A percentile compares a stretch with the other conserved stretches of the same genome.
Conservation (phyloP, 2,888 invertebrate species). For the Yponomeuta cagnagella region DNA sequence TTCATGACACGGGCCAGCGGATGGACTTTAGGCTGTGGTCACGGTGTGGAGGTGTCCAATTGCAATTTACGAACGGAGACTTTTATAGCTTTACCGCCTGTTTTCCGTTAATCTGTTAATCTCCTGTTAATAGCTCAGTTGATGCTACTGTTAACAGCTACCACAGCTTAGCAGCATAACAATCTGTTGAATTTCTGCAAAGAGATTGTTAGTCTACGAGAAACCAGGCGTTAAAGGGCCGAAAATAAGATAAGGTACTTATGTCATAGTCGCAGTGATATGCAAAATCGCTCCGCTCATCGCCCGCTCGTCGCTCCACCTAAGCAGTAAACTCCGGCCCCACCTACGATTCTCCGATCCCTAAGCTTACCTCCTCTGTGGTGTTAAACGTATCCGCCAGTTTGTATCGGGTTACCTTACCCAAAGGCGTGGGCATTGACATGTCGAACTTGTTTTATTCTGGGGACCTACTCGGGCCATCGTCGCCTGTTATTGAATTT, state of each 20-base stretch:
- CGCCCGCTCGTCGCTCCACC: slow-evolving; percentile 42
- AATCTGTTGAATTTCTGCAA: no score
- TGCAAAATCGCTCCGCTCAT: background rate
- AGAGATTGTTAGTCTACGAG: no score
- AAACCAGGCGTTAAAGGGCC: no score
- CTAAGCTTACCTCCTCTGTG: slow-evolving; percentile 39
- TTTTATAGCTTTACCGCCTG: background rate
- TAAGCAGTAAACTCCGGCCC: slow-evolving; percentile 29
- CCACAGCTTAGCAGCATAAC: no score
- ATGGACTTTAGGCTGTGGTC: slow-evolving; percentile 47
- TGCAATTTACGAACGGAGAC: background rate
- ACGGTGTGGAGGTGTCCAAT: slow-evolving; percentile 18
- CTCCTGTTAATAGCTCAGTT: no score
- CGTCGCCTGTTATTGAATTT: background rate
- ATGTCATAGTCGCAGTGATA: no score
- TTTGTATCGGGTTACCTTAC: slow-evolving; percentile 69
- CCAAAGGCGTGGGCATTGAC: slow-evolving; percentile 74
- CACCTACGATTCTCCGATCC: slow-evolving; percentile 35
- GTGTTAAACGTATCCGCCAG: slow-evolving; percentile 72
- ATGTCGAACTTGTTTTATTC: slow-evolving; percentile 67
- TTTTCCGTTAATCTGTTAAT: no score
- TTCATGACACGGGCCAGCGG: slow-evolving; percentile 71
- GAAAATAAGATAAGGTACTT: no score
- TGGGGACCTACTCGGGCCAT: background rate
- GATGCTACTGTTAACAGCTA: no score